These are phyloP conservation scores for Glyptemys insculpta DNA, from an alignment of 2,797 vertebrate species.

Conservation along the genomic window DNA sequence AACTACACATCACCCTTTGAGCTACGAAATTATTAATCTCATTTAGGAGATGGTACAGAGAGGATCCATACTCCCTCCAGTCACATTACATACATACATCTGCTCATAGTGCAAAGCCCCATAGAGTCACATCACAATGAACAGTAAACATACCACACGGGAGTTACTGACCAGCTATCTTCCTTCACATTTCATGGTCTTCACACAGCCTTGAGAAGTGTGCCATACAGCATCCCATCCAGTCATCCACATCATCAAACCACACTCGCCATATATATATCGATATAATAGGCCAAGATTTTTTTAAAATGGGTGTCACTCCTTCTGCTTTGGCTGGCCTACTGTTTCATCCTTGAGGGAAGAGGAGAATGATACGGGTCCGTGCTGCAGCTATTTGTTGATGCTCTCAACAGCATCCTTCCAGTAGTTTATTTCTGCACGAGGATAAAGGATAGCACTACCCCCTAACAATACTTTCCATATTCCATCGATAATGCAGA, in stretches of 20 bases:
- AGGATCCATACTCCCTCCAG: neutral
- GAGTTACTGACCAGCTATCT: no score
- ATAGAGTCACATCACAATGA: no score
- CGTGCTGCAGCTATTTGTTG: rapidly evolving
- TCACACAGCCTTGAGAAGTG: no score
- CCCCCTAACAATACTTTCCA: neutral
- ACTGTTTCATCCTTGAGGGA: neutral
- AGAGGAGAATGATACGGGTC: neutral
- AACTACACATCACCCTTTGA: neutral
- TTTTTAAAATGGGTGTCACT: neutral
- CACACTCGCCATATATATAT: no score
- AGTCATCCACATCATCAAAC: neutral
- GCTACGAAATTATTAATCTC: neutral
- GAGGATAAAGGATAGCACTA: neutral
- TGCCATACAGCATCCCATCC: neutral
- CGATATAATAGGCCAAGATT: no score
- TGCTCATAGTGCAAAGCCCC: no score
- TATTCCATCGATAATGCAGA: neutral
- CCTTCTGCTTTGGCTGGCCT: neutral
- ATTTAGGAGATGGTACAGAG: neutral
- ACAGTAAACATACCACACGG: no score
- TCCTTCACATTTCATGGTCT: no score
- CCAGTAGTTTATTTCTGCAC: rapidly evolving
- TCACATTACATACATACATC: no score
- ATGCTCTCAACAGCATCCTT: neutral